Evolutionary conservation across 2,797 vertebrate genomes (phyloP), one percentile per base, ranked within the genome.

Genomic region (Sebastes melanostomus): DNA sequence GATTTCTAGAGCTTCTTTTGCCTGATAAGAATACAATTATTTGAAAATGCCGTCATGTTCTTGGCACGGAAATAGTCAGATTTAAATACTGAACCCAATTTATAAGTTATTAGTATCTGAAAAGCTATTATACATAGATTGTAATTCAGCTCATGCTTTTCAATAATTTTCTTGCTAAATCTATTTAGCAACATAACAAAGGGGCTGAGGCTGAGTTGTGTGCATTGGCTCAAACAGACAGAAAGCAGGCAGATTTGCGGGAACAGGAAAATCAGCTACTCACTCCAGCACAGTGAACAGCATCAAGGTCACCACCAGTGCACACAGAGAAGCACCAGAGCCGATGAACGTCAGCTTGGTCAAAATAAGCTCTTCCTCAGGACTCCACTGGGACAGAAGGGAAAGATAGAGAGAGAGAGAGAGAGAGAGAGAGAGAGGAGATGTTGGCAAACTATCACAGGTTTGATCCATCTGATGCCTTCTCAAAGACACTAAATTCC

Each of bases 321-420:
- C 96, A 54, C 96, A 97, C 70, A 97, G 93, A 58, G 96, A 97
- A 0, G 95, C 95, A 27, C 96, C 96, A 8, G 91, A 96, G 72
- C 96, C 96, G 9, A 96, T 96, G 89, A 97, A 96, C 3, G 96
- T 97, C 89, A 97, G 88, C 87, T 96, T 96, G 84, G 94, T 96
- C 91, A 97, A 81, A 91, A 96, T 88, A 38, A 91, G 92, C 87
- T 96, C 94, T 63, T 95, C 94, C 81, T 95, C 93, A 5, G 89
- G 84, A 78, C 86, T 96, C 96, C 96, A 96, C 96, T 97, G 90
- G 24, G 79, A 90, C 27, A 75, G 61, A 78, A 50, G 52, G 74
- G 61, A 80, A 79, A 6, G 1, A 3, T 29, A 3, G 65, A 60
- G 65, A 58, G 32, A 5, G 6, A 60, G 42, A 25, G 6, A 60